A percentile compares a stretch with the other conserved stretches of the same genome.
Conservation (phyloP, 2,797 vertebrate genomes). For the Clarias fuscus region DNA sequence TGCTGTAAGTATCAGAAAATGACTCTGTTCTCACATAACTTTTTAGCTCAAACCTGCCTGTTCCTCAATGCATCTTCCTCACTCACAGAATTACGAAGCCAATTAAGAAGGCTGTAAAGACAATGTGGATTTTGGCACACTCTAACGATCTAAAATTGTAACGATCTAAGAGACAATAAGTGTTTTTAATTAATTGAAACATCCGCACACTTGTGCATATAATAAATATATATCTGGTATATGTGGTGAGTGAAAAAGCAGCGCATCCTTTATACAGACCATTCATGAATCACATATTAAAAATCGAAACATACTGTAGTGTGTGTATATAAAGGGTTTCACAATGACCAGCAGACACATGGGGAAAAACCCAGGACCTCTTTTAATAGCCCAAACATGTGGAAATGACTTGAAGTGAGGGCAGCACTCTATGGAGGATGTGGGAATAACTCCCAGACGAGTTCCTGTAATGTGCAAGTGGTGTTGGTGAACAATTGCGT, state of each 20-base stretch:
- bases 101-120: not conserved
- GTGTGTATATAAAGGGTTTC: not conserved
- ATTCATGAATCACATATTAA: not conserved
- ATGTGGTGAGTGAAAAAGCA: not conserved
- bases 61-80: too few species aligned
- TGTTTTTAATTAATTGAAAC: slow-evolving; percentile 4
- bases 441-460: too few species aligned
- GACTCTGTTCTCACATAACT: not conserved
- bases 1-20: not conserved
- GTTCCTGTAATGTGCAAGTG: too few species aligned
- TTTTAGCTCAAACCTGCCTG: not conserved
- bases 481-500: too few species aligned
- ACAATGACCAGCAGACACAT: not conserved
- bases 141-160: not conserved
- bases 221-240: not conserved
- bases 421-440: too few species aligned
- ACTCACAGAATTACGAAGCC: not conserved
- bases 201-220: not conserved
- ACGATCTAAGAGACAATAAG: too few species aligned
- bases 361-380: not conserved
- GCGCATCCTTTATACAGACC: not conserved
- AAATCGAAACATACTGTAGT: not conserved
- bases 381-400: too few species aligned
- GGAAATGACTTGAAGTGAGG: too few species aligned
- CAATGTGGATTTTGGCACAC: not conserved